These are phyloP conservation scores for Panagrolaimus sp. DNA, from an alignment of 1,140 invertebrate genomes.

Conservation along the genomic window DNA sequence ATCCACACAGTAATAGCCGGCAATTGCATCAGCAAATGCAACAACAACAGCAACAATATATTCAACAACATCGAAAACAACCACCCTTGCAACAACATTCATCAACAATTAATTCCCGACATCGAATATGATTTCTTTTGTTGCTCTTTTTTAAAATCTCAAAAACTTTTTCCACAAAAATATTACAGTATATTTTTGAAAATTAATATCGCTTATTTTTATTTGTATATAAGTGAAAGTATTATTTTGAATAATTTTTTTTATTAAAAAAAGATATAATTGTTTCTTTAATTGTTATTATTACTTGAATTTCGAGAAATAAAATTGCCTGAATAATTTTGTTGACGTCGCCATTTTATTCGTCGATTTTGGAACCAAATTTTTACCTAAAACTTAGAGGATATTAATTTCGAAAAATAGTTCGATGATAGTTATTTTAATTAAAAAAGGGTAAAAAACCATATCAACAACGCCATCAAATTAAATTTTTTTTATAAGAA, in stretches of 20 bases:
- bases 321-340: background rate
- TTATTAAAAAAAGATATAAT: background rate
- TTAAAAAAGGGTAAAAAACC: too few species aligned
- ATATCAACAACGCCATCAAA: too few species aligned
- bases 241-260: background rate
- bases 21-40: background rate
- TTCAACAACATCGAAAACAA: too few species aligned
- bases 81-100: too few species aligned
- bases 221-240: background rate
- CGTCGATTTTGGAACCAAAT: slow-evolving; percentile 13
- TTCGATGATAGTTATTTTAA: too few species aligned
- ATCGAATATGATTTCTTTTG: too few species aligned
- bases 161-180: too few species aligned
- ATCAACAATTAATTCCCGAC: background rate
- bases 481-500: too few species aligned
- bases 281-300: background rate
- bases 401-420: background rate
- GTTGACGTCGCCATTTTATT: slow-evolving; percentile 11
- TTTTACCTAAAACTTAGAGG: slow-evolving; percentile 11
- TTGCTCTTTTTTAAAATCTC: too few species aligned
- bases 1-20: background rate
- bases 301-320: background rate
- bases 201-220: background rate
- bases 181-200: background rate
- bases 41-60: too few species aligned